Evolutionary conservation across 1,140 invertebrate species (phyloP).

Genomic region (Whitmania pigra): DNA sequence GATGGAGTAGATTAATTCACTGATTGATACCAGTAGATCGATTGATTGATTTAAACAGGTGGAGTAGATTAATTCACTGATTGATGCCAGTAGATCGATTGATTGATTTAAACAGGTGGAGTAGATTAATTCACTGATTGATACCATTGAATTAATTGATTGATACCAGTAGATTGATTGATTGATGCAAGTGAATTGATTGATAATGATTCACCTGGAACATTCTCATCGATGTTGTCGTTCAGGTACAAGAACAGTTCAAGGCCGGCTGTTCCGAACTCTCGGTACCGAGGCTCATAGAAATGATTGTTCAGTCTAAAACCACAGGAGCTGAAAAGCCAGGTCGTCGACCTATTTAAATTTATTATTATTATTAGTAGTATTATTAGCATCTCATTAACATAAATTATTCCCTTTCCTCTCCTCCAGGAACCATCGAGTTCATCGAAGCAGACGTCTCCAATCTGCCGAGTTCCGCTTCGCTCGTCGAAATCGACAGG

Average conservation of each 20-base stretch:
- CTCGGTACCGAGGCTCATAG: constrained; percentile 76
- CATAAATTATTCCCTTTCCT: constrained; percentile 16
- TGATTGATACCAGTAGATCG: neutral
- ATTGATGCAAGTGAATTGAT: neutral
- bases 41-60: no score
- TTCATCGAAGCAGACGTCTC: constrained; percentile 47
- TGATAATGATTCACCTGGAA: constrained; percentile 14
- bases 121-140: no score
- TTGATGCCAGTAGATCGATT: neutral
- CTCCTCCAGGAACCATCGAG: constrained; percentile 44
- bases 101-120: neutral
- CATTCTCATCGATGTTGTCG: constrained; percentile 17
- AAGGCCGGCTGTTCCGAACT: constrained; percentile 74
- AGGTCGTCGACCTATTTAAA: constrained; percentile 45
- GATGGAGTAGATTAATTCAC: no score
- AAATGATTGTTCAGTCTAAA: constrained; percentile 77
- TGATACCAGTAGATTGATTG: neutral
- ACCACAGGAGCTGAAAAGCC: constrained; percentile 79
- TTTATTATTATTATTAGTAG: no score
- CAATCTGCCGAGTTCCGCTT: constrained; percentile 28
- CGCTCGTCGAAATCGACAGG: constrained; percentile 26
- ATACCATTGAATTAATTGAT: no score
- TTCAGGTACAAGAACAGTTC: constrained; percentile 74
- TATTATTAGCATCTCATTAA: neutral
- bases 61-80: no score